These are phyloP conservation scores for Lethocerus indicus DNA, from an alignment of 1,140 invertebrate genomes.

Conservation along the genomic window DNA sequence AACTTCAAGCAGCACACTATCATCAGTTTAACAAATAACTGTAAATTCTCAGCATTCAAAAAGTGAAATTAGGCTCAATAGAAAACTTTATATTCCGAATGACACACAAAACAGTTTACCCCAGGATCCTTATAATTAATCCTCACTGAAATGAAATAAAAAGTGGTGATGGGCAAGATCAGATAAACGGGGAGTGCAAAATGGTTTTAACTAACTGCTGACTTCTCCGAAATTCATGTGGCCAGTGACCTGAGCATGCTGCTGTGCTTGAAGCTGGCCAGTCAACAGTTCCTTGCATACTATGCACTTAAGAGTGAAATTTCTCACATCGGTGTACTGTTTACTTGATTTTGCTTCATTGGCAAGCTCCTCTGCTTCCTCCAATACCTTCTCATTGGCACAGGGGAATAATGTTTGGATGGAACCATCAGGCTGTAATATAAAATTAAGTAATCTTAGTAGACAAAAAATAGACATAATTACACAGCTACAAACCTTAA, in stretches of 20 bases:
- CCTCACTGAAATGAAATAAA: background rate
- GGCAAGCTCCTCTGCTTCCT: conserved; percentile 67
- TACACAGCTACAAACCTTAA: too few species aligned
- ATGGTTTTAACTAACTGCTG: conserved; percentile 14
- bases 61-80: background rate
- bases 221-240: conserved; percentile 82
- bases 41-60: background rate
- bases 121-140: background rate
- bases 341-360: conserved; percentile 70
- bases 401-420: conserved; percentile 66
- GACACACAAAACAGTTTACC: background rate
- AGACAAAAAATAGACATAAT: too few species aligned
- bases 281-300: conserved; percentile 54
- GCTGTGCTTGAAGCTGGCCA: conserved; percentile 61
- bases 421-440: conserved; percentile 29
- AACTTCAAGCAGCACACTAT: too few species aligned
- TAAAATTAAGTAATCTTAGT: background rate
- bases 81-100: background rate
- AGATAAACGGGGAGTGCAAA: background rate
- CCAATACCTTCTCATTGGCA: conserved; percentile 50
- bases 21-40: too few species aligned
- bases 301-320: conserved; percentile 68
- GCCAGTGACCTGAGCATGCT: conserved; percentile 68
- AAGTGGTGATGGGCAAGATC: background rate
- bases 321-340: conserved; percentile 78